A percentile compares a stretch with the other conserved stretches of the same genome.
phyloP scores from a whole-genome alignment of 2,888 invertebrate genomes.

The Cerastis leucographa region DNA sequence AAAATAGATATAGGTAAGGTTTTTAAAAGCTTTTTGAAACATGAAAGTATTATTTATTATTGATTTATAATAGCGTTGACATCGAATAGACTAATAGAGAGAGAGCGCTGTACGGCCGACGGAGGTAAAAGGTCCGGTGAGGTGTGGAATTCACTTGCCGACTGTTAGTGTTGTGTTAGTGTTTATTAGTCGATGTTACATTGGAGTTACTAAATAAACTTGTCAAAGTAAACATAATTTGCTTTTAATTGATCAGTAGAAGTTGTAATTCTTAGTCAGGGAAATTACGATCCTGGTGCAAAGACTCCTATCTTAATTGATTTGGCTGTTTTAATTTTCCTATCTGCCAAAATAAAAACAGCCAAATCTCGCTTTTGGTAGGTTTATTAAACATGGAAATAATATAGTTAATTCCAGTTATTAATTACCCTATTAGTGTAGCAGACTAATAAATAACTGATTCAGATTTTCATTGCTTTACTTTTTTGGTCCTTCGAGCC shows the following conservation, averaged over 20 bases:
- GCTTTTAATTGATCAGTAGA: not conserved
- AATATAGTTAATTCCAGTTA: not conserved
- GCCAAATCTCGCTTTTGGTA: not conserved
- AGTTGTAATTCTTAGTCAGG: not conserved
- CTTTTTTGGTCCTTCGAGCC: not conserved
- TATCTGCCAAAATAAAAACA: not conserved
- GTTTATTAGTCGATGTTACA: not conserved
- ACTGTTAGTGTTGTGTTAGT: slow-evolving; percentile 10
- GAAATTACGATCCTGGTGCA: not conserved
- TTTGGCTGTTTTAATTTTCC: no score
- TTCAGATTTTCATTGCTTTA: not conserved
- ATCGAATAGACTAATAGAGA: not conserved
- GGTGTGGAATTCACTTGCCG: slow-evolving; percentile 45
- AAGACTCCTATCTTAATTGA: no score
- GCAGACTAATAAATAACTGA: no score
- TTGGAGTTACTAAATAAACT: not conserved
- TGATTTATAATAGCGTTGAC: not conserved
- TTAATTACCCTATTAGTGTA: no score
- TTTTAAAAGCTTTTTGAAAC: not conserved
- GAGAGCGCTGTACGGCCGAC: slow-evolving; percentile 1
- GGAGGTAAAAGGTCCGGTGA: slow-evolving; percentile 40
- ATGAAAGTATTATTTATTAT: no score
- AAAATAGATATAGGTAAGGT: not conserved
- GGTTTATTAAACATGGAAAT: not conserved
- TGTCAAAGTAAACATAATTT: not conserved